phyloP scores from a whole-genome alignment of 2,888 invertebrate species.

The Archaeoteleia sp. region DNA sequence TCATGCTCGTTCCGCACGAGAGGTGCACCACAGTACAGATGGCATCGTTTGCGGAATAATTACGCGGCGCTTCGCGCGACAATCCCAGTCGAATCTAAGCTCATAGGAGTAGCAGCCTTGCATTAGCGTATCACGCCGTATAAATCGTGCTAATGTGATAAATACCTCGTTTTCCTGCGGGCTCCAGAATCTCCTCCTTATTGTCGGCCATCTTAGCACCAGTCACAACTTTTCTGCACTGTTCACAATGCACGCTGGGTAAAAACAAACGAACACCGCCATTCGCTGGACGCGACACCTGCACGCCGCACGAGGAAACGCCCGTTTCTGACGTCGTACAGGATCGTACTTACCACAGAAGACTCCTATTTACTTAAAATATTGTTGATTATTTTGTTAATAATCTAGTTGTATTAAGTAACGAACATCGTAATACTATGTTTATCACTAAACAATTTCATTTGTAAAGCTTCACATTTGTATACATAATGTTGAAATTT shows the following conservation, averaged over 20 bases:
- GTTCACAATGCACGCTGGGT: slow-evolving; percentile 73
- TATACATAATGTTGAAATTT: no score
- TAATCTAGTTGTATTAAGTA: no score
- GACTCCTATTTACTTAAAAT: no score
- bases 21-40: slow-evolving; percentile 62
- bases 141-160: slow-evolving; percentile 55
- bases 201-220: slow-evolving; percentile 75
- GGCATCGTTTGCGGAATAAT: slow-evolving; percentile 62
- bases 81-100: slow-evolving; percentile 12
- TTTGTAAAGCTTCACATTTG: no score
- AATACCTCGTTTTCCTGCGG: slow-evolving; percentile 74
- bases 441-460: no score
- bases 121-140: slow-evolving; percentile 31
- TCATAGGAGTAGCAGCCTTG: no score
- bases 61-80: slow-evolving; percentile 41
- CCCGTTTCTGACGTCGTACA: slow-evolving; percentile 55
- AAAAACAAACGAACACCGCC: slow-evolving; percentile 68
- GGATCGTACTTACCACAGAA: slow-evolving; percentile 33
- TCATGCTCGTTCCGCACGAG: slow-evolving; percentile 46
- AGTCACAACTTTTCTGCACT: slow-evolving; percentile 66
- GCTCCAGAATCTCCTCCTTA: slow-evolving; percentile 74
- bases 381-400: no score
- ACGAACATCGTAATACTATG: no score
- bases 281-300: slow-evolving; percentile 54
- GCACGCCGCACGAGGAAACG: slow-evolving; percentile 46